Conservation (phyloP, 2,113 vertebrate genomes). For the Paracanthobrama guichenoti region DNA sequence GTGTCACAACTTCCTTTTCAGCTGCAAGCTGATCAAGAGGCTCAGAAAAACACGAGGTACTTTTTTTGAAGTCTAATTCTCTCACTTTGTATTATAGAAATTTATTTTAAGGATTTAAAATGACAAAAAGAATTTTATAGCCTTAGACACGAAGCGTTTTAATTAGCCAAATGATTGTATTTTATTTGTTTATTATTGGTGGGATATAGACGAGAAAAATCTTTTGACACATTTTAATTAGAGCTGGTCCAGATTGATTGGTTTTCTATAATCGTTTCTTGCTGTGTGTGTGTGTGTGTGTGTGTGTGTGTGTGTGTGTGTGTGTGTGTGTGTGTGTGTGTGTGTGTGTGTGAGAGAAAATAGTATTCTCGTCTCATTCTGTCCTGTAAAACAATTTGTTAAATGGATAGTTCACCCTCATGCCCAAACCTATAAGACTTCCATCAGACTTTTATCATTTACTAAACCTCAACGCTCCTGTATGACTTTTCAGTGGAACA, state of each 20-base stretch:
- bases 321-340: too few relatives aligned
- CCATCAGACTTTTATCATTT: background rate
- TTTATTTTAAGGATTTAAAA: background rate
- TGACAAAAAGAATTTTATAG: background rate
- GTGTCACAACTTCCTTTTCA: constrained; percentile 77
- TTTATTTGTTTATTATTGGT: background rate
- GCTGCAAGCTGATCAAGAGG: constrained; percentile 60
- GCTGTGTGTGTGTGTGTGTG: too few relatives aligned
- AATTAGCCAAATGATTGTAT: background rate
- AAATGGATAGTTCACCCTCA: background rate
- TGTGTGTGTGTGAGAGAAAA: too few relatives aligned
- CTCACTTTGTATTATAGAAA: background rate
- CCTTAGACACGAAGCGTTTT: background rate
- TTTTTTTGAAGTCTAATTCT: constrained; percentile 38
- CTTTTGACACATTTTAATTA: background rate
- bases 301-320: too few relatives aligned
- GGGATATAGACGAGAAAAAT: background rate
- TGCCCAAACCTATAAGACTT: too few relatives aligned
- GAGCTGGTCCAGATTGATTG: background rate
- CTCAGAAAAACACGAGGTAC: constrained; percentile 60
- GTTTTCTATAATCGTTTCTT: background rate
- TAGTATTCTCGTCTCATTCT: too few relatives aligned
- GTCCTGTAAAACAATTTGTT: background rate
- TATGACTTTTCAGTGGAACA: background rate
- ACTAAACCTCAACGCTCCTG: background rate